A percentile compares a stretch with the other conserved stretches of the same genome.
phyloP scores from a whole-genome alignment of 2,888 invertebrate species.

The Conchocele bisecta region DNA sequence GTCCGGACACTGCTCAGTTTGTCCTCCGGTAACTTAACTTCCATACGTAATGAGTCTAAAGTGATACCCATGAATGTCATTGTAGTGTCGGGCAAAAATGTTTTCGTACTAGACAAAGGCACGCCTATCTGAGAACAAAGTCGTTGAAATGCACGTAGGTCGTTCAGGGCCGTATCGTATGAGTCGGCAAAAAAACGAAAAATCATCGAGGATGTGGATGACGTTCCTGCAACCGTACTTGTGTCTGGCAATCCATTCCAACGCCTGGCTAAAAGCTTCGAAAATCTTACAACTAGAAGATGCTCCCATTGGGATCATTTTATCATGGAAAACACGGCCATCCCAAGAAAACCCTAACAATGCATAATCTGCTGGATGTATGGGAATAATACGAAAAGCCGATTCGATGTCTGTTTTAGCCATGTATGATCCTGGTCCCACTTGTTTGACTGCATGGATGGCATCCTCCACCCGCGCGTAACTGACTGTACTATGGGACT shows the following conservation, averaged over 20 bases:
- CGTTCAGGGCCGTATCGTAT: neutral
- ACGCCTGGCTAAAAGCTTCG: constrained; percentile 25
- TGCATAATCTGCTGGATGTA: constrained; percentile 11
- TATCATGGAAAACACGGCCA: constrained; percentile 23
- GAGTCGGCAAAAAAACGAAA: constrained; percentile 23
- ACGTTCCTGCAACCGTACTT: constrained; percentile 7
- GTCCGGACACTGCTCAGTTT: constrained; percentile 5
- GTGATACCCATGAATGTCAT: constrained; percentile 21
- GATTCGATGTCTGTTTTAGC: constrained; percentile 24
- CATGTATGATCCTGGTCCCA: constrained; percentile 5
- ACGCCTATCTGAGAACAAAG: constrained; percentile 9
- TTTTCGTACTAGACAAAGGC: constrained; percentile 20
- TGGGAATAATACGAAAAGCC: constrained; percentile 32
- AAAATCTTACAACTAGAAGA: constrained; percentile 24
- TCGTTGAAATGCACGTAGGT: neutral
- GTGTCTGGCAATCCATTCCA: constrained; percentile 30
- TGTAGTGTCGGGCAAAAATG: constrained; percentile 7
- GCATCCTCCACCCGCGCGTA: constrained; percentile 28
- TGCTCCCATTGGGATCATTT: constrained; percentile 25
- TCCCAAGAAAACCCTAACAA: constrained; percentile 38
- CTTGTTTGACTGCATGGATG: neutral
- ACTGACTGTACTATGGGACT: constrained; percentile 6
- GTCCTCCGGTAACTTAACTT: constrained; percentile 14
- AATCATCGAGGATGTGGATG: constrained; percentile 42
- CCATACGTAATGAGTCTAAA: constrained; percentile 6